Evolutionary conservation across 2,888 invertebrate species (phyloP).

Genomic region (Augochlorella aurata): DNA sequence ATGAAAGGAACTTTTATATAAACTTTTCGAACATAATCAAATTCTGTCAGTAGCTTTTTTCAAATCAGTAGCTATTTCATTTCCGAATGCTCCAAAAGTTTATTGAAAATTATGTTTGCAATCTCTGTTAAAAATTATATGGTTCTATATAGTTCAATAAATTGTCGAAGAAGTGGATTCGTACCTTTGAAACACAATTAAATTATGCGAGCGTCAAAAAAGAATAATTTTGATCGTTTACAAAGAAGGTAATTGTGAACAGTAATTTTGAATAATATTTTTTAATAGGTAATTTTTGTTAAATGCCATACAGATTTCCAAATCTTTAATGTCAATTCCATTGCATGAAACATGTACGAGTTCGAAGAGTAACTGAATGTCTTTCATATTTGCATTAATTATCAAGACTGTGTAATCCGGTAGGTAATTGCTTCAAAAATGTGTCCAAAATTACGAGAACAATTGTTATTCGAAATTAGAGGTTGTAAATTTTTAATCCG

Average conservation of each 20-base stretch:
- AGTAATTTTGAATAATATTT: too few relatives aligned
- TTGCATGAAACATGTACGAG: not conserved
- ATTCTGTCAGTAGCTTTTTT: too few relatives aligned
- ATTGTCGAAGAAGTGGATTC: too few relatives aligned
- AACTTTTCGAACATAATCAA: too few relatives aligned
- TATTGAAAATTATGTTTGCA: not conserved
- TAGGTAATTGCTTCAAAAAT: not conserved
- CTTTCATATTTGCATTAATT: not conserved
- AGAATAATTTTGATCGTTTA: too few relatives aligned
- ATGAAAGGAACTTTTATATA: too few relatives aligned
- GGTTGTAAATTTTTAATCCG: not conserved
- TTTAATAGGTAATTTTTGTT: not conserved
- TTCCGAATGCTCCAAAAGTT: not conserved
- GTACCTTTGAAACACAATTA: too few relatives aligned
- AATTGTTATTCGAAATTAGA: not conserved
- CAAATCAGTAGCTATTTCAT: too few relatives aligned
- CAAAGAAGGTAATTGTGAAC: too few relatives aligned
- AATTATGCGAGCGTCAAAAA: too few relatives aligned
- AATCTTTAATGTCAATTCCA: not conserved
- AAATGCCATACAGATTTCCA: not conserved
- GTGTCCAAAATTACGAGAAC: not conserved
- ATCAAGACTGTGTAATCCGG: not conserved
- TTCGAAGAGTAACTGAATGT: not conserved
- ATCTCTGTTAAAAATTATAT: too few relatives aligned
- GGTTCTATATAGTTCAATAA: too few relatives aligned